Evolutionary conservation across 2,888 invertebrate genomes (phyloP), one percentile per base, ranked within the genome.

Genomic region (Pristionchus fissidentatus): DNA sequence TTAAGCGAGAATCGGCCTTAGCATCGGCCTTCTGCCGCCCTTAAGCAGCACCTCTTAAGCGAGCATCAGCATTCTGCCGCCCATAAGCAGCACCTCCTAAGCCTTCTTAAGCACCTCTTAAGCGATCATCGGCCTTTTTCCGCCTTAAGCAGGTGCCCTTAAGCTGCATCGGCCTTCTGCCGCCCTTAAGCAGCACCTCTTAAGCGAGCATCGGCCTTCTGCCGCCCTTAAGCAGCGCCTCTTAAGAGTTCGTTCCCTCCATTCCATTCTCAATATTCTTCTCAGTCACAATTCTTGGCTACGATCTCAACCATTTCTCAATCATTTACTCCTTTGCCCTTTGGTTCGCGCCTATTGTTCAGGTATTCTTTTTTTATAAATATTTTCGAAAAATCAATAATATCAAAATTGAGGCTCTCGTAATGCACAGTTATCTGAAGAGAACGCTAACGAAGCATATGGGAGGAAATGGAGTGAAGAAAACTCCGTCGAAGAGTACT

Each of bases 221-320:
- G n/a, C n/a, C n/a, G n/a, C n/a, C n/a, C n/a, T n/a, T n/a, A n/a
- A n/a, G n/a, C n/a, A n/a, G n/a, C n/a, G n/a, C n/a, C n/a, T n/a
- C n/a, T n/a, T n/a, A n/a, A n/a, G n/a, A n/a, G n/a, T n/a, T 38
- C 38, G 62, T 66, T 3, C 62, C 38, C 7, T 66, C 62, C 38
- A 22, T 66, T 38, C 62, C 62, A 1, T 66, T 66, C 62, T 66
- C 62, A 19, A 66, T 66, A 3, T 66, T 66, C 62, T 66, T 66
- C 62, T 38, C 62, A 1, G 62, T 66, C 13, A 66, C 62, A 8
- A 15, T 66, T 26, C 62, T 66, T 38, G 62, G 62, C 1, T 66
- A 66, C 62, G 38, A 66, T 66, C 38, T 66, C 15, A 66, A 66
- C 38, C 5, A 38, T 3, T 66, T 66, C 62, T 66, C 62, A 19